These are phyloP conservation scores for Callospermophilus lateralis DNA, from an alignment of 2,113 vertebrate species.

Conservation along the genomic window DNA sequence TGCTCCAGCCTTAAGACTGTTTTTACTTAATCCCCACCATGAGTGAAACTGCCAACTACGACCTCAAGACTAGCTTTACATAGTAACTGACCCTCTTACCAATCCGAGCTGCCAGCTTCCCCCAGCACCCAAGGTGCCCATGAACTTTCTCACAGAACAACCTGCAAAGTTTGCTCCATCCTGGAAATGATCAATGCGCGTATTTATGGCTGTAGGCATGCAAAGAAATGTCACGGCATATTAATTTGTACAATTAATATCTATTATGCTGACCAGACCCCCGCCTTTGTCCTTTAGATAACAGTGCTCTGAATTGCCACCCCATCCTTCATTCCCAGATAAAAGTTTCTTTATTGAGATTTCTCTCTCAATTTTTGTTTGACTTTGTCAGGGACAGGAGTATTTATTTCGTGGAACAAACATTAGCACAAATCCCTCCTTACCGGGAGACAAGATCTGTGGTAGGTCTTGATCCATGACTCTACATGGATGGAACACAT, in stretches of 20 bases:
- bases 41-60: background rate
- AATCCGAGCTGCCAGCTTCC: background rate
- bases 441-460: background rate
- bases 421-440: background rate
- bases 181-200: background rate
- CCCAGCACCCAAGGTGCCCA: background rate
- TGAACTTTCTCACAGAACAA: background rate
- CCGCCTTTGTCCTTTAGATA: background rate
- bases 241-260: too few relatives aligned
- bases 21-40: background rate
- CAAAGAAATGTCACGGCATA: too few relatives aligned
- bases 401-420: background rate
- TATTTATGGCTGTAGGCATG: too few relatives aligned
- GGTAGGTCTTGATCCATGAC: background rate
- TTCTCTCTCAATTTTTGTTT: background rate
- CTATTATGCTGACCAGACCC: background rate
- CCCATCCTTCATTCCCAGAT: background rate
- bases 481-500: background rate
- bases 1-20: background rate
- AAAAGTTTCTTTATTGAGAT: background rate
- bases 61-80: background rate
- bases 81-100: background rate
- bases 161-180: background rate
- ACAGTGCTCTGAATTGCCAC: background rate
- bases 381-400: background rate